phyloP scores from a whole-genome alignment of 2,888 invertebrate species.

The Galeopsomyia nigrocyanea region DNA sequence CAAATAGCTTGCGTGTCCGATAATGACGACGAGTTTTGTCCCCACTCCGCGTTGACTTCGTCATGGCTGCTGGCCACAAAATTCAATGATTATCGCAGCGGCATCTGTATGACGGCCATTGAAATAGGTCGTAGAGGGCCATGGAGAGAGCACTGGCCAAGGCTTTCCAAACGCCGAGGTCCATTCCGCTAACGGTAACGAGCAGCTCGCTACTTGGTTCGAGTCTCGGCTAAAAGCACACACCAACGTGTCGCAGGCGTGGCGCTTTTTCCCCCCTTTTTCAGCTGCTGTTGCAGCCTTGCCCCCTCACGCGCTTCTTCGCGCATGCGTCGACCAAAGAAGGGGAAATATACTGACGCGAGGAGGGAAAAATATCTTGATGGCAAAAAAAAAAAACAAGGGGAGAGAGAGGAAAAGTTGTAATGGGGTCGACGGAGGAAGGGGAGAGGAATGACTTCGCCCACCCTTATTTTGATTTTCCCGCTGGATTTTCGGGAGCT shows the following conservation, averaged over 20 bases:
- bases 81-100: slow-evolving; percentile 67
- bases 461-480: slow-evolving; percentile 43
- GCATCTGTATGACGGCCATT: slow-evolving; percentile 68
- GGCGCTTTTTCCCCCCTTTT: slow-evolving; percentile 49
- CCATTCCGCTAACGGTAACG: slow-evolving; percentile 69
- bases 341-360: neutral
- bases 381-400: neutral
- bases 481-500: slow-evolving; percentile 25
- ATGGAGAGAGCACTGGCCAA: neutral
- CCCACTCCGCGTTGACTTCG: too few species aligned
- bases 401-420: slow-evolving; percentile 8
- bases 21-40: neutral
- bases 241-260: slow-evolving; percentile 52
- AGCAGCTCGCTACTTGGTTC: slow-evolving; percentile 61
- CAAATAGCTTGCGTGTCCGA: neutral
- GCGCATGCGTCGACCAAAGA: slow-evolving; percentile 30
- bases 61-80: slow-evolving; percentile 30
- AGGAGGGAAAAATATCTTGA: slow-evolving; percentile 4
- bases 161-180: slow-evolving; percentile 52
- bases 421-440: slow-evolving; percentile 5
- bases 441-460: neutral
- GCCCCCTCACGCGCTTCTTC: slow-evolving; percentile 3
- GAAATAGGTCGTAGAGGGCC: slow-evolving; percentile 67
- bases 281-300: neutral
- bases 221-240: slow-evolving; percentile 65